These are phyloP conservation scores for Osmerus eperlanus DNA, from an alignment of 2,113 vertebrate genomes.

Conservation along the genomic window DNA sequence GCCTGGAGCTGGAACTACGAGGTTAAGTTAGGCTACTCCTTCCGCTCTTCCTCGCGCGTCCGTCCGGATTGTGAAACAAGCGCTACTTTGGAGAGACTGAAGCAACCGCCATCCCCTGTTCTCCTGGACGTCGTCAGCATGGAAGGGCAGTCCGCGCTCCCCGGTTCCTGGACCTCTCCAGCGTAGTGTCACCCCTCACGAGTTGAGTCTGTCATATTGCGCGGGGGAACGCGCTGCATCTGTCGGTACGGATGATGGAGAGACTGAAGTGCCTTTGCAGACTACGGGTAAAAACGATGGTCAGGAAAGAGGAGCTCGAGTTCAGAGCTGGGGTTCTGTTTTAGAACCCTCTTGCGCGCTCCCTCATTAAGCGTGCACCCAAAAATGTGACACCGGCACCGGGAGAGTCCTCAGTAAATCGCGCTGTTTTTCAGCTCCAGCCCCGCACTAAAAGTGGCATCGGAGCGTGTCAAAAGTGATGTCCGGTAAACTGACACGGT, in stretches of 20 bases:
- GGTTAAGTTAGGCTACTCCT: neutral
- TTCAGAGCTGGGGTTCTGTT: slow-evolving; percentile 13
- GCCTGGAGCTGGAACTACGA: no score
- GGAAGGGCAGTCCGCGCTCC: slow-evolving; percentile 8
- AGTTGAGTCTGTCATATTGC: slow-evolving; percentile 9
- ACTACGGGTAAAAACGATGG: slow-evolving; percentile 2
- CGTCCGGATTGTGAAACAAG: slow-evolving; percentile 11
- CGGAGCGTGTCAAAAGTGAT: neutral
- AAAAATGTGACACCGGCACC: slow-evolving; percentile 6
- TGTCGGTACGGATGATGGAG: slow-evolving; percentile 8
- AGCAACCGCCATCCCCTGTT: slow-evolving; percentile 31
- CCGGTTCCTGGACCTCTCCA: slow-evolving; percentile 3
- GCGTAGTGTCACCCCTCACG: slow-evolving; percentile 14
- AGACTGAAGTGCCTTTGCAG: neutral
- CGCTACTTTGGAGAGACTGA: slow-evolving; percentile 24
- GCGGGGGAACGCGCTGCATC: slow-evolving; percentile 15
- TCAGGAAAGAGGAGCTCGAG: neutral
- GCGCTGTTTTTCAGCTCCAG: slow-evolving; percentile 22
- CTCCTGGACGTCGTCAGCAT: slow-evolving; percentile 1
- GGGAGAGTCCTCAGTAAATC: neutral
- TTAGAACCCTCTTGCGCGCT: slow-evolving; percentile 2
- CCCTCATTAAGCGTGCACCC: slow-evolving; percentile 15
- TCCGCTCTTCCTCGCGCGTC: slow-evolving; percentile 12
- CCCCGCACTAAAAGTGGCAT: neutral
- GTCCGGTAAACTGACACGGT: neutral